Evolutionary conservation across 2,888 invertebrate species (phyloP).

Genomic region (Thecocarcelia acutangulata): DNA sequence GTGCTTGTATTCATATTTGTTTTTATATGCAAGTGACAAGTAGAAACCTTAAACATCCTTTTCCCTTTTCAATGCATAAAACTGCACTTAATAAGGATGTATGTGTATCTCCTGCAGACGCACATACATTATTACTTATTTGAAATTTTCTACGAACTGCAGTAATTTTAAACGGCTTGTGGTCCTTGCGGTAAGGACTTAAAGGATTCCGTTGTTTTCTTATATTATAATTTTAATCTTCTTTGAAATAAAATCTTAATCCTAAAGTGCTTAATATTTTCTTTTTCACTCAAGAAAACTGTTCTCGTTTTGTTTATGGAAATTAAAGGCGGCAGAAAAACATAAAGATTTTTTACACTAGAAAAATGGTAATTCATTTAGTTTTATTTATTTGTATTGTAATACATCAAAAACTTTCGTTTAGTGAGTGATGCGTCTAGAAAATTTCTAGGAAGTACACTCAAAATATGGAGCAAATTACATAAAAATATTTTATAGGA

Average conservation of each 20-base stretch:
- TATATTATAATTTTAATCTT: slow-evolving; percentile 28
- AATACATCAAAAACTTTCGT: too few species aligned
- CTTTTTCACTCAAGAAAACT: slow-evolving; percentile 38
- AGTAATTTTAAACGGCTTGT: slow-evolving; percentile 39
- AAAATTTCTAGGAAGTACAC: too few species aligned
- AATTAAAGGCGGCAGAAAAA: background rate
- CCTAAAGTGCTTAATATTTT: slow-evolving; percentile 49
- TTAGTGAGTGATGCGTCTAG: too few species aligned
- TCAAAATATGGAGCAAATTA: too few species aligned
- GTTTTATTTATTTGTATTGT: too few species aligned
- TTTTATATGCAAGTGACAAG: slow-evolving; percentile 26
- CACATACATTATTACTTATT: background rate
- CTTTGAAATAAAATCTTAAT: slow-evolving; percentile 39
- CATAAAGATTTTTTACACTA: slow-evolving; percentile 16
- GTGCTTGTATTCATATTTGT: background rate
- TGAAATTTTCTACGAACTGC: too few species aligned
- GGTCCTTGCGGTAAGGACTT: slow-evolving; percentile 53
- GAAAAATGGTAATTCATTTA: too few species aligned
- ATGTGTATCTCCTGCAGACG: background rate
- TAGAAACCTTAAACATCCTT: slow-evolving; percentile 48
- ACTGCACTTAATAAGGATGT: slow-evolving; percentile 17
- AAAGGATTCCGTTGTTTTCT: slow-evolving; percentile 33
- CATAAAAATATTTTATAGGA: too few species aligned
- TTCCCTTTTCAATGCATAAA: slow-evolving; percentile 39
- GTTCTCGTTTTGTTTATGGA: slow-evolving; percentile 13